These are phyloP conservation scores for Rhinolophus sinicus DNA, from an alignment of 2,113 vertebrate species.

Conservation along the genomic window DNA sequence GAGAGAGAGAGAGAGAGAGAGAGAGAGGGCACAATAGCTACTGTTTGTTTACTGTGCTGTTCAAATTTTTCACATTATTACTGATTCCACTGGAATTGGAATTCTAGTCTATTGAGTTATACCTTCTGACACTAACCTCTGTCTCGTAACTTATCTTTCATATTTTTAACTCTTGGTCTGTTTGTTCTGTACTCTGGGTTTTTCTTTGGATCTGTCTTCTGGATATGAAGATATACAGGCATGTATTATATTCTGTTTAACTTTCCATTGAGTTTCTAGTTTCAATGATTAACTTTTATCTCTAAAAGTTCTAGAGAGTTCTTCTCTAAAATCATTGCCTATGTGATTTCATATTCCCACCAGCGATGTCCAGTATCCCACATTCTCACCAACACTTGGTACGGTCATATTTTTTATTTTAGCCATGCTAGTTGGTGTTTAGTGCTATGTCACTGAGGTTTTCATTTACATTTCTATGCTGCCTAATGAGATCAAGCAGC, in stretches of 20 bases:
- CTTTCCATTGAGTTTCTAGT: background rate
- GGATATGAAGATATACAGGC: background rate
- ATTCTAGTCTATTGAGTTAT: background rate
- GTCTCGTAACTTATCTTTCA: background rate
- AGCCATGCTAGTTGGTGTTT: background rate
- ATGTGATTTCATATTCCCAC: background rate
- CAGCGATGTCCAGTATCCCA: background rate
- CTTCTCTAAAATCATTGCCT: background rate
- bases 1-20: background rate
- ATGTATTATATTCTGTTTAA: background rate
- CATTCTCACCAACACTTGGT: background rate
- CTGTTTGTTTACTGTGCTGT: background rate
- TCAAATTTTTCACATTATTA: background rate
- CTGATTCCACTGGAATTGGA: background rate
- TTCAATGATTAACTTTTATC: background rate
- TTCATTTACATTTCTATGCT: background rate
- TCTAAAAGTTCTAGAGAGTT: background rate
- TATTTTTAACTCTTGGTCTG: background rate
- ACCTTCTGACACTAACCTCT: background rate
- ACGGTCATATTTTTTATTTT: no score
- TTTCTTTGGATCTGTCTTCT: background rate
- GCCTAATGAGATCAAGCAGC: background rate
- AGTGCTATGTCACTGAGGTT: background rate
- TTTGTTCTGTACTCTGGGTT: background rate
- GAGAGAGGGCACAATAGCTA: background rate